phyloP scores from a whole-genome alignment of 2,888 invertebrate species.

The Drosophila falleni region DNA sequence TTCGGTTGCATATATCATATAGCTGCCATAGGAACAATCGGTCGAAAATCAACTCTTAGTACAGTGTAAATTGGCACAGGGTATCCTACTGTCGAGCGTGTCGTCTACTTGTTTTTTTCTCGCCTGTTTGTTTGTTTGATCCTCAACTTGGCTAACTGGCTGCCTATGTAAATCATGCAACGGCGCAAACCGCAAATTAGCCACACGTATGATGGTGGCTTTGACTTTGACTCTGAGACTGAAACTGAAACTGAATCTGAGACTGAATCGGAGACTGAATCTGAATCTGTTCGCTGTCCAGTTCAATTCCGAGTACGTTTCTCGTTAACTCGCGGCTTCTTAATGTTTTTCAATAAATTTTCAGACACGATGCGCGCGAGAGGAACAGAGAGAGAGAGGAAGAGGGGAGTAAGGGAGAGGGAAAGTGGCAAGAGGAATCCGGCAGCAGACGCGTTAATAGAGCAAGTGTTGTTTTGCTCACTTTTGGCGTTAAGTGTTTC shows the following conservation, averaged over 20 bases:
- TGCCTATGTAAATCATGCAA: conserved; percentile 79
- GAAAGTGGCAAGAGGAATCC: conserved; percentile 5
- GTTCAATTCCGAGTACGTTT: conserved; percentile 45
- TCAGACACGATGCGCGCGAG: conserved; percentile 42
- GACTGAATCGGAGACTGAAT: not conserved
- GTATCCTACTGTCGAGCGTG: too few relatives aligned
- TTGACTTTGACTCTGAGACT: not conserved
- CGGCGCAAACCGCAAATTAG: conserved; percentile 79
- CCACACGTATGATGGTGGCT: conserved; percentile 60
- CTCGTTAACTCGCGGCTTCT: conserved; percentile 71
- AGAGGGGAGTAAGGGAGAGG: too few relatives aligned
- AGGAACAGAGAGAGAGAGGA: not conserved
- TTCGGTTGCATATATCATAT: too few relatives aligned
- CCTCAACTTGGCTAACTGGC: conserved; percentile 2
- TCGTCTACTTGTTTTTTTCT: too few relatives aligned
- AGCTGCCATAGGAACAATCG: too few relatives aligned
- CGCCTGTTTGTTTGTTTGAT: conserved; percentile 5
- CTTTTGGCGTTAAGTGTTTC: conserved; percentile 84
- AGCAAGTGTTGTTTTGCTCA: conserved; percentile 84
- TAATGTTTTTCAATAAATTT: conserved; percentile 79
- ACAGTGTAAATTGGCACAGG: too few relatives aligned
- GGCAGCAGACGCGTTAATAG: conserved; percentile 65
- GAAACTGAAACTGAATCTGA: not conserved
- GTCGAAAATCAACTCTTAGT: too few relatives aligned
- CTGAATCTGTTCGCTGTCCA: conserved; percentile 16